Evolutionary conservation across 2,888 invertebrate species (phyloP).

Genomic region (Dendrolimus houi): DNA sequence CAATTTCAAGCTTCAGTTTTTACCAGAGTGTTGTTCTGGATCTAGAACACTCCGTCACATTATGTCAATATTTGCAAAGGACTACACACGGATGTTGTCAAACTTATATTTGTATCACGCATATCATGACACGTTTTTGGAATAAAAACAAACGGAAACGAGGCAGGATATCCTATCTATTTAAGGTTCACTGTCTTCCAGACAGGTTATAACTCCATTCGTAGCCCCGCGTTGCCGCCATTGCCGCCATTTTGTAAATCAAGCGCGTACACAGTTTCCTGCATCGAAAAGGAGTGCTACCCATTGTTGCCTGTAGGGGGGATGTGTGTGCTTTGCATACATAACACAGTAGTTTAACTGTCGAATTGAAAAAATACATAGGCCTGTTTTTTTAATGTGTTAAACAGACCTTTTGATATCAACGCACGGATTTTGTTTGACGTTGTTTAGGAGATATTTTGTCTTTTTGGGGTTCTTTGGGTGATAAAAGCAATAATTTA

Average conservation of each 20-base stretch:
- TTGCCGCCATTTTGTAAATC: constrained; percentile 51
- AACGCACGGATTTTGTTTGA: not conserved
- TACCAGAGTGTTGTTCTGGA: too few species aligned
- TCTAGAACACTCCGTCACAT: not conserved
- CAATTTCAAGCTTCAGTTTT: too few species aligned
- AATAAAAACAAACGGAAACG: constrained; percentile 40
- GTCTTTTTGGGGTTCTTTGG: not conserved
- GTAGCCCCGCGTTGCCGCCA: constrained; percentile 43
- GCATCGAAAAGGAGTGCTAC: constrained; percentile 67
- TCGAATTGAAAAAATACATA: constrained; percentile 45
- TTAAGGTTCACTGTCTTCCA: constrained; percentile 63
- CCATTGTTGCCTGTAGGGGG: constrained; percentile 61
- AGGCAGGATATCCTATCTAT: constrained; percentile 63
- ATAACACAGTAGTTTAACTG: constrained; percentile 36
- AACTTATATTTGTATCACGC: not conserved
- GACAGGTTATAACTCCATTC: constrained; percentile 52
- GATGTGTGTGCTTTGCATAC: constrained; percentile 61
- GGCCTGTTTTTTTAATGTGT: constrained; percentile 14
- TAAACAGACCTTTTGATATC: not conserved
- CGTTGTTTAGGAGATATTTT: not conserved
- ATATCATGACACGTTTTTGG: not conserved
- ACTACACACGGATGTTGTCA: not conserved
- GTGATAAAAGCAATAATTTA: not conserved
- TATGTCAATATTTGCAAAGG: not conserved
- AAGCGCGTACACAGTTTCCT: constrained; percentile 67